phyloP scores from a whole-genome alignment of 2,797 vertebrate genomes.

The Melanotaenia pygmaea region DNA sequence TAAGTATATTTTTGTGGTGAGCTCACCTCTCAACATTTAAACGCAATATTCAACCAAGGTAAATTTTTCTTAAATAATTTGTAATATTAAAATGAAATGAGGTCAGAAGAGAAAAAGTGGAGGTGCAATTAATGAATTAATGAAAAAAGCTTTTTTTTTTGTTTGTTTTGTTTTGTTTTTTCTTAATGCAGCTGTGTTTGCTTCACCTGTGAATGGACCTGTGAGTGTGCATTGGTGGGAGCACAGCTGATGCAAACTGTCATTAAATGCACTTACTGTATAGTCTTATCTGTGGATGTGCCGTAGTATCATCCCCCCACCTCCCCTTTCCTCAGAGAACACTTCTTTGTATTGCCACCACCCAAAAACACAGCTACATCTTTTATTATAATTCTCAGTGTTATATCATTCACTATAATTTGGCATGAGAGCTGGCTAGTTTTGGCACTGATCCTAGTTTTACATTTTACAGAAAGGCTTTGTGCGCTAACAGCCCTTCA shows the following conservation, averaged over 20 bases:
- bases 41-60: constrained; percentile 47
- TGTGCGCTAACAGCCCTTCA: constrained; percentile 62
- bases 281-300: constrained; percentile 29
- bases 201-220: constrained; percentile 37
- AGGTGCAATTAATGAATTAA: constrained; percentile 32
- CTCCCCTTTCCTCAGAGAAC: constrained; percentile 3
- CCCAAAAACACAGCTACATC: constrained; percentile 49
- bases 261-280: constrained; percentile 51
- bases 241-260: constrained; percentile 44
- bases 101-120: constrained; percentile 45
- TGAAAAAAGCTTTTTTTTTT: constrained; percentile 19
- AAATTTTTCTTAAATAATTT: constrained; percentile 35
- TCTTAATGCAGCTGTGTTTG: constrained; percentile 26
- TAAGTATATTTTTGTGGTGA: constrained; percentile 36
- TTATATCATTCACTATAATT: constrained; percentile 53
- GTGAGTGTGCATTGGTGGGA: constrained; percentile 28
- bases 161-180: neutral
- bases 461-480: constrained; percentile 58
- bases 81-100: constrained; percentile 45
- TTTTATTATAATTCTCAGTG: constrained; percentile 36
- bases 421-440: constrained; percentile 60
- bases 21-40: constrained; percentile 51
- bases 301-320: constrained; percentile 14
- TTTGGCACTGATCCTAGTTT: constrained; percentile 66
- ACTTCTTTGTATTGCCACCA: constrained; percentile 19